A percentile compares a stretch with the other conserved stretches of the same genome.
These are phyloP conservation scores for Radopholus similis DNA, from an alignment of 1,140 invertebrate genomes.

Conservation along the genomic window DNA sequence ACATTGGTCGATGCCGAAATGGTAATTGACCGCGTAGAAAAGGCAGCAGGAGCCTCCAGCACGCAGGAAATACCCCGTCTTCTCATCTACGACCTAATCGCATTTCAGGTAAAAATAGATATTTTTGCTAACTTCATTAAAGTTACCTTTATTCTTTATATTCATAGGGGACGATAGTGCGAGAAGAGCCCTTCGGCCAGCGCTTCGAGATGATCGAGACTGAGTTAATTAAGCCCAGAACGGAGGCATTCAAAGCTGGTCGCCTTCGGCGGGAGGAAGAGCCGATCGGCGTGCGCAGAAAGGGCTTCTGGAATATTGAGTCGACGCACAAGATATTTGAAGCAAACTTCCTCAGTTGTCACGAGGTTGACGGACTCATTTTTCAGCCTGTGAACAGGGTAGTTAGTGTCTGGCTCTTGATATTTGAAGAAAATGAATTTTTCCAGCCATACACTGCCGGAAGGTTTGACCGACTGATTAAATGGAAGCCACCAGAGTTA, in stretches of 20 bases:
- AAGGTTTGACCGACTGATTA: constrained; percentile 76
- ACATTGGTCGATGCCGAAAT: constrained; percentile 91
- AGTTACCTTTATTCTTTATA: too few relatives aligned
- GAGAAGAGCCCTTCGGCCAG: constrained; percentile 73
- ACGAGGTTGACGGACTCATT: constrained; percentile 95
- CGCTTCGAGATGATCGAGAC: constrained; percentile 73
- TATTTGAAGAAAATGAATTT: constrained; percentile 5
- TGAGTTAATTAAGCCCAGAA: constrained; percentile 71
- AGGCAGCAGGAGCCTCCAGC: too few relatives aligned
- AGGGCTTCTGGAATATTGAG: constrained; percentile 68
- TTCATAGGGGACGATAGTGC: constrained; percentile 66
- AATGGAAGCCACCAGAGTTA: constrained; percentile 90
- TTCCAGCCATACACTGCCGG: constrained; percentile 78
- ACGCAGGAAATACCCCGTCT: constrained; percentile 71
- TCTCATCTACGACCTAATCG: constrained; percentile 90
- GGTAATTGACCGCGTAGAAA: constrained; percentile 81
- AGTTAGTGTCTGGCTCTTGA: neutral
- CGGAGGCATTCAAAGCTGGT: constrained; percentile 73
- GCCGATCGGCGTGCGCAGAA: constrained; percentile 67
- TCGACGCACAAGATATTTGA: constrained; percentile 72
- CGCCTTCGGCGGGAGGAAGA: constrained; percentile 68
- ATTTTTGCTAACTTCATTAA: too few relatives aligned
- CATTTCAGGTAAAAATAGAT: constrained; percentile 67
- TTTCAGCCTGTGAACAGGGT: constrained; percentile 83
- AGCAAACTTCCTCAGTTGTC: constrained; percentile 75